Percentiles rank a stretch among this genome's conserved stretches.
Evolutionary conservation across 2,113 vertebrate species (phyloP).

Genomic region (Acanthisitta chloris): DNA sequence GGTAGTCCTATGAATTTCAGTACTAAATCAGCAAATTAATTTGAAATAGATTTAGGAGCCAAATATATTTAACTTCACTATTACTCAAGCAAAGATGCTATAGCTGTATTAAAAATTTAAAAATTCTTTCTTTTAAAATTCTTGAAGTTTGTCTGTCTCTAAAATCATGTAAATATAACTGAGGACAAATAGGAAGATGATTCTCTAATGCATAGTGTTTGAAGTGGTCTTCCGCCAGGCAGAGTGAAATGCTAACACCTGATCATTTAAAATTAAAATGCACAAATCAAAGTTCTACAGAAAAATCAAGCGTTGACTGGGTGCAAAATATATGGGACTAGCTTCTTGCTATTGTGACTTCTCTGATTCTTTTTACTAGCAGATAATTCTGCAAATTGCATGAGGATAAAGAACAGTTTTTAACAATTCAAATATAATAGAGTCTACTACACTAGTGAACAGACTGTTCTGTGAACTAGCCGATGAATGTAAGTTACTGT

Average conservation of each 20-base stretch:
- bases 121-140: too few species aligned
- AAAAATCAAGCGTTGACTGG: not conserved
- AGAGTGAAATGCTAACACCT: not conserved
- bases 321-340: not conserved
- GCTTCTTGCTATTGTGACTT: not conserved
- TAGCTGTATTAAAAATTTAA: not conserved
- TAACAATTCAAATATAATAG: not conserved
- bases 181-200: not conserved
- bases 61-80: not conserved
- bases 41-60: not conserved
- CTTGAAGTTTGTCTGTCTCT: too few species aligned
- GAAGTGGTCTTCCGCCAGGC: not conserved
- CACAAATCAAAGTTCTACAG: not conserved
- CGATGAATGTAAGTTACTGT: not conserved
- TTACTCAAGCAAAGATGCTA: not conserved
- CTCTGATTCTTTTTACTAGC: not conserved
- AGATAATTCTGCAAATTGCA: not conserved
- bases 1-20: not conserved
- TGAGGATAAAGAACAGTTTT: not conserved
- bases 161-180: not conserved
- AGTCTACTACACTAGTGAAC: not conserved
- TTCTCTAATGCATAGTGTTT: not conserved
- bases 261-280: not conserved
- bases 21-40: not conserved
- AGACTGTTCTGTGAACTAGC: not conserved